Evolutionary conservation across 2,113 vertebrate genomes (phyloP).

Genomic region (Larimichthys polyactis): DNA sequence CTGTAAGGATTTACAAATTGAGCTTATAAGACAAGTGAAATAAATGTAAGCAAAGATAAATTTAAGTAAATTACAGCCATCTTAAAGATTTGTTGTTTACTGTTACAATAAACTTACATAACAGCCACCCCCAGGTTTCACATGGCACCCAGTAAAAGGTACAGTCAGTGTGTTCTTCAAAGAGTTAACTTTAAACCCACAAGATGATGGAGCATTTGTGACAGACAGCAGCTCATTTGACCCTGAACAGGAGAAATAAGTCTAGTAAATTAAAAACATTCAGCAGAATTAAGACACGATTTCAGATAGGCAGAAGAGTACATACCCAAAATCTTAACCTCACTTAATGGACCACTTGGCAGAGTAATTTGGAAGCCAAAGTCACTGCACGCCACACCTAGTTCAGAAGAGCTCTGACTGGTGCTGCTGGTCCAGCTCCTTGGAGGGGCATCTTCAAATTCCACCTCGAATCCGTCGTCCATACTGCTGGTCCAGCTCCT

Average conservation of each 20-base stretch:
- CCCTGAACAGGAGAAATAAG: conserved; percentile 33
- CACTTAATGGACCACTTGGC: conserved; percentile 26
- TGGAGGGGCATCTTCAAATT: background rate
- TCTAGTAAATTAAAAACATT: fast-evolving
- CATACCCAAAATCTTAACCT: conserved; percentile 72
- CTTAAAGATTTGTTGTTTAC: background rate
- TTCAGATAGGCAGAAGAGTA: background rate
- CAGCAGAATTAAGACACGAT: background rate
- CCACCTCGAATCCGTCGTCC: background rate
- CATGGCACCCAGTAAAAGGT: conserved; percentile 70
- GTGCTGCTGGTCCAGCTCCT: conserved; percentile 9
- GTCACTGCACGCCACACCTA: conserved; percentile 52
- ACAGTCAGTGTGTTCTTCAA: conserved; percentile 53
- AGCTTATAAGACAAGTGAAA: background rate
- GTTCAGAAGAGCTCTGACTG: background rate
- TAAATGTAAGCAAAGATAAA: background rate
- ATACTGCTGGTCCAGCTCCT: background rate
- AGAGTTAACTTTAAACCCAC: conserved; percentile 60
- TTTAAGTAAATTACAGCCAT: background rate
- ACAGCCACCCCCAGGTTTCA: conserved; percentile 55
- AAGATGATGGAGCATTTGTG: conserved; percentile 16
- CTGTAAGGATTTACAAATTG: conserved; percentile 30
- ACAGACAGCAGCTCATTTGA: conserved; percentile 14
- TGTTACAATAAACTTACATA: background rate
- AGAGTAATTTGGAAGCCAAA: conserved; percentile 58